These are phyloP conservation scores for Drosophila meridiana DNA, from an alignment of 2,888 invertebrate genomes.

Conservation along the genomic window DNA sequence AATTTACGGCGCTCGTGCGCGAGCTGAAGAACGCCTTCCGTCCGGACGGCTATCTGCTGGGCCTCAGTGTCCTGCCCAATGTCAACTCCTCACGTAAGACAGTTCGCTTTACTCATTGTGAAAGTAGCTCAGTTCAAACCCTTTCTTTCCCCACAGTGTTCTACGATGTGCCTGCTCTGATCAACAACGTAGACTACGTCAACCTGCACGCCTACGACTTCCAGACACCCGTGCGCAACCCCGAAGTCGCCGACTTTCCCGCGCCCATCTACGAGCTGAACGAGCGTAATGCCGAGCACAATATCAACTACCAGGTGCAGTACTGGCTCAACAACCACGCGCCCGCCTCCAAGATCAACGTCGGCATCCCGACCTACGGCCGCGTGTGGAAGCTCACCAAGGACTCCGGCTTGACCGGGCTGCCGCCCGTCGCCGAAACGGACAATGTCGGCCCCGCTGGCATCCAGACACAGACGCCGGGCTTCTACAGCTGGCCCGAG, in stretches of 20 bases:
- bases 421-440: constrained; percentile 89
- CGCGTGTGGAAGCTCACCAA: constrained; percentile 92
- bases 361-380: constrained; percentile 90
- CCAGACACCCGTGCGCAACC: constrained; percentile 90
- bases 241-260: constrained; percentile 92
- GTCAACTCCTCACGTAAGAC: constrained; percentile 90
- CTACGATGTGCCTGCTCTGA: constrained; percentile 91
- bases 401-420: constrained; percentile 91
- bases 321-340: constrained; percentile 88
- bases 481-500: constrained; percentile 92
- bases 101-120: not conserved
- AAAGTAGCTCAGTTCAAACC: not conserved
- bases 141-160: constrained; percentile 87
- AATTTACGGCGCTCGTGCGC: constrained; percentile 91
- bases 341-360: constrained; percentile 89
- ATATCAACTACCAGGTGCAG: constrained; percentile 88
- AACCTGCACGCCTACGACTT: constrained; percentile 93
- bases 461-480: constrained; percentile 89
- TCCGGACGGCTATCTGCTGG: constrained; percentile 89
- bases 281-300: constrained; percentile 89
- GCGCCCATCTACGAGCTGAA: constrained; percentile 91
- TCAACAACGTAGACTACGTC: constrained; percentile 91
- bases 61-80: constrained; percentile 90
- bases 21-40: constrained; percentile 91
- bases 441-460: constrained; percentile 91